These are phyloP conservation scores for Meghimatium bilineatum DNA, from an alignment of 2,888 invertebrate genomes.

Conservation along the genomic window DNA sequence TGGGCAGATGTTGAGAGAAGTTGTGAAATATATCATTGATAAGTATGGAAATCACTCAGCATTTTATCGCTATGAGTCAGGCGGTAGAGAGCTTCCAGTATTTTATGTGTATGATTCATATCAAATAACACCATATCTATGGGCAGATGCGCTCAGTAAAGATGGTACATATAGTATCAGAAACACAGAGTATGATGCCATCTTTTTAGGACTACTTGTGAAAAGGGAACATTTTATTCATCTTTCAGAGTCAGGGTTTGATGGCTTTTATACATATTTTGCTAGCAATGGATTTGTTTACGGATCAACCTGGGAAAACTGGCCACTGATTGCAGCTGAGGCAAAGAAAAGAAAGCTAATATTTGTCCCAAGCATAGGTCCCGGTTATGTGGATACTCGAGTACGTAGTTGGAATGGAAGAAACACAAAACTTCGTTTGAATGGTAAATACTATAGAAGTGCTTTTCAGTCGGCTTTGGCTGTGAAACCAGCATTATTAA, in stretches of 20 bases:
- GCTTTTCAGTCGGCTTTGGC: conserved; percentile 82
- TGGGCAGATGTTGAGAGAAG: conserved; percentile 73
- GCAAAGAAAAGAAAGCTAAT: conserved; percentile 61
- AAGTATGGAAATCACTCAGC: conserved; percentile 80
- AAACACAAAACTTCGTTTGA: conserved; percentile 80
- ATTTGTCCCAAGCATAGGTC: conserved; percentile 84
- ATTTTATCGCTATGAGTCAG: conserved; percentile 77
- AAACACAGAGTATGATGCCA: conserved; percentile 80
- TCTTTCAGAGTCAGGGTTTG: conserved; percentile 77
- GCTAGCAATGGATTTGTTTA: conserved; percentile 83
- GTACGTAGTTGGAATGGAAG: conserved; percentile 82
- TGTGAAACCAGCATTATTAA: conserved; percentile 80
- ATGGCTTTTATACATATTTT: conserved; percentile 83
- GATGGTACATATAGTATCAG: conserved; percentile 79
- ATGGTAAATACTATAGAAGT: conserved; percentile 83
- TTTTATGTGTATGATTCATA: conserved; percentile 84
- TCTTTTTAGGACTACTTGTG: conserved; percentile 81
- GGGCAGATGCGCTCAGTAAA: conserved; percentile 77
- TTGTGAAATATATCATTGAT: conserved; percentile 73
- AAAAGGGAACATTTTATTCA: conserved; percentile 78
- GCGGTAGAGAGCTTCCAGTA: conserved; percentile 78
- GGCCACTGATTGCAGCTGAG: conserved; percentile 63
- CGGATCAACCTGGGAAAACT: conserved; percentile 80
- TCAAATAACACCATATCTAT: conserved; percentile 79
- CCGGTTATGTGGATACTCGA: conserved; percentile 84